phyloP scores from a whole-genome alignment of 2,113 vertebrate genomes.

The Cottus gobio region DNA sequence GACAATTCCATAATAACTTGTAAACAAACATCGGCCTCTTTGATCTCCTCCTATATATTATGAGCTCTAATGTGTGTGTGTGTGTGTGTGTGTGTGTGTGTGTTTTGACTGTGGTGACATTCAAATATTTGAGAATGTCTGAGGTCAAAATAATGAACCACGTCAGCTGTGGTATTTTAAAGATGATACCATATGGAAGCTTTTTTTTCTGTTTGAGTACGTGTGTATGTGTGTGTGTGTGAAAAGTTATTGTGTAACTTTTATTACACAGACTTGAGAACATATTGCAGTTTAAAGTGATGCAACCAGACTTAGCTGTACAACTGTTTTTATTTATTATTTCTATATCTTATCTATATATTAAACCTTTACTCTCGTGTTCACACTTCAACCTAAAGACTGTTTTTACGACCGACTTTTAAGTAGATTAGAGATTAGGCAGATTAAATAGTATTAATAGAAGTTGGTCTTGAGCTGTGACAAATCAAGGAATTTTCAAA shows the following conservation, averaged over 20 bases:
- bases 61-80: neutral
- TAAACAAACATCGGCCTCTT: neutral
- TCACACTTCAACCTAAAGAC: neutral
- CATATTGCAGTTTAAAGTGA: neutral
- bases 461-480: conserved; percentile 3
- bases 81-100: neutral
- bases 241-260: neutral
- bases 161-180: conserved; percentile 29
- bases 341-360: neutral
- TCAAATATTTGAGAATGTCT: conserved; percentile 33
- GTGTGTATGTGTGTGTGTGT: conserved; percentile 12
- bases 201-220: conserved; percentile 9
- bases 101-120: conserved; percentile 21
- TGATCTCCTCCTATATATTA: neutral
- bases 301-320: neutral
- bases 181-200: conserved; percentile 18
- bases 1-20: neutral
- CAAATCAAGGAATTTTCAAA: conserved; percentile 3
- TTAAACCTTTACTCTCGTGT: neutral
- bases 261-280: neutral
- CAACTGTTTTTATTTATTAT: neutral
- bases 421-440: too few relatives aligned
- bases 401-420: neutral
- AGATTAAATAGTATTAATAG: neutral
- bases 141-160: conserved; percentile 17